Evolutionary conservation across 2,113 vertebrate genomes (phyloP).

Genomic region (Neomonachus schauinslandi): DNA sequence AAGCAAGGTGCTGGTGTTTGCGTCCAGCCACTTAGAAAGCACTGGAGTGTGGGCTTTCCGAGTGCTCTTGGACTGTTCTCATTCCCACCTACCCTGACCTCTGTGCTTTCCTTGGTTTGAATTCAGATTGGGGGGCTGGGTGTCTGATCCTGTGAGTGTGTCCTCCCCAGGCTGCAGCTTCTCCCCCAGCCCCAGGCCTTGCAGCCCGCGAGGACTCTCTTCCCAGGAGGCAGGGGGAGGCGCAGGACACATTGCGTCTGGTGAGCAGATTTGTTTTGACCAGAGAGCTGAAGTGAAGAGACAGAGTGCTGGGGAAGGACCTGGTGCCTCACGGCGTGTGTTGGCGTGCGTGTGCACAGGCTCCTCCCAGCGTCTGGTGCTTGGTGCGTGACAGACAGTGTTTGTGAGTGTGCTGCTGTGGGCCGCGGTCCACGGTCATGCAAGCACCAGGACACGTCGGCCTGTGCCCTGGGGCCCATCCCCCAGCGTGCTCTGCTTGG

Average conservation of each 20-base stretch:
- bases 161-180: background rate
- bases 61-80: rapidly evolving
- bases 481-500: too few species aligned
- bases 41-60: background rate
- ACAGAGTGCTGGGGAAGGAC: background rate
- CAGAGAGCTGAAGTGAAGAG: background rate
- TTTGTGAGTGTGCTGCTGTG: background rate
- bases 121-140: too few species aligned
- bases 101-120: background rate
- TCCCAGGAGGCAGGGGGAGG: background rate
- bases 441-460: background rate
- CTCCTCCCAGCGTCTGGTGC: background rate
- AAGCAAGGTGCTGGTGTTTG: background rate
- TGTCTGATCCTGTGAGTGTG: too few species aligned
- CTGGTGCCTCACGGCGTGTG: rapidly evolving
- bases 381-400: too few species aligned
- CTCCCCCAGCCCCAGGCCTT: background rate
- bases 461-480: background rate
- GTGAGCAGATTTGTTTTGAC: background rate
- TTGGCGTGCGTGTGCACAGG: background rate
- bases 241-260: background rate
- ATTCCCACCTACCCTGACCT: background rate
- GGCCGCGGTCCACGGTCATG: background rate
- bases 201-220: background rate
- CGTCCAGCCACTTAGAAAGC: background rate